Percentiles rank a stretch among this genome's conserved stretches.
phyloP scores from a whole-genome alignment of 2,888 invertebrate genomes.

The Petrophora chlorosata region DNA sequence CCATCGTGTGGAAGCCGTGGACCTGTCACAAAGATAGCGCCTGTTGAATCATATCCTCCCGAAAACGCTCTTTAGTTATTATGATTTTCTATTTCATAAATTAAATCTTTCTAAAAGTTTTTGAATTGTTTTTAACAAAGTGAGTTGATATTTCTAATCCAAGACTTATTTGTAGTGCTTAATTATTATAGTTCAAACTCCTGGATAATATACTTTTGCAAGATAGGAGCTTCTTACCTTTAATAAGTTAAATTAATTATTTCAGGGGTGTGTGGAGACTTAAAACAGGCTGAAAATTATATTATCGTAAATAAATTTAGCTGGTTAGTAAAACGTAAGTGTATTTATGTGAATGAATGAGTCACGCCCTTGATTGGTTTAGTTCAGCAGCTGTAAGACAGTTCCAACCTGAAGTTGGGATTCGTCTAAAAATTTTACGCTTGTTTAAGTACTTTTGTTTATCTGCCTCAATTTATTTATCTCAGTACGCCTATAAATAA shows the following conservation, averaged over 20 bases:
- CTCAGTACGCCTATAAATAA: constrained; percentile 14
- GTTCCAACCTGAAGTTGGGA: constrained; percentile 15
- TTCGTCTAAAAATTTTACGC: constrained; percentile 25
- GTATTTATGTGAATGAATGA: constrained; percentile 76
- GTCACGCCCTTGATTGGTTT: constrained; percentile 71
- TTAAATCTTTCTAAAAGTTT: too few species aligned
- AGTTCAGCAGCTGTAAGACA: constrained; percentile 48
- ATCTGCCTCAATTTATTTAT: constrained; percentile 20
- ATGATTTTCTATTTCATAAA: not conserved
- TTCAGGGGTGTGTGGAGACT: not conserved
- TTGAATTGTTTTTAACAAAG: too few species aligned
- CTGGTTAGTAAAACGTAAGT: constrained; percentile 63
- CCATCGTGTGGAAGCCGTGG: constrained; percentile 66
- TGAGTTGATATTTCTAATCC: too few species aligned
- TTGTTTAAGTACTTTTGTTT: constrained; percentile 21
- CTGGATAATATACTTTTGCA: too few species aligned
- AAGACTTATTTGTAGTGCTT: too few species aligned
- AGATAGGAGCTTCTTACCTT: too few species aligned
- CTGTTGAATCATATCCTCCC: constrained; percentile 26
- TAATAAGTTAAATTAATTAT: too few species aligned
- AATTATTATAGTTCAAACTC: too few species aligned
- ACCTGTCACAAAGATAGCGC: constrained; percentile 56
- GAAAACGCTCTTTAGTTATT: not conserved
- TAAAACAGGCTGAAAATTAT: constrained; percentile 37
- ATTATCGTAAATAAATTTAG: constrained; percentile 62